Percentiles rank a stretch among this genome's conserved stretches.
These are phyloP conservation scores for Steatocranus sp. DNA, from an alignment of 2,797 vertebrate genomes.

Conservation along the genomic window DNA sequence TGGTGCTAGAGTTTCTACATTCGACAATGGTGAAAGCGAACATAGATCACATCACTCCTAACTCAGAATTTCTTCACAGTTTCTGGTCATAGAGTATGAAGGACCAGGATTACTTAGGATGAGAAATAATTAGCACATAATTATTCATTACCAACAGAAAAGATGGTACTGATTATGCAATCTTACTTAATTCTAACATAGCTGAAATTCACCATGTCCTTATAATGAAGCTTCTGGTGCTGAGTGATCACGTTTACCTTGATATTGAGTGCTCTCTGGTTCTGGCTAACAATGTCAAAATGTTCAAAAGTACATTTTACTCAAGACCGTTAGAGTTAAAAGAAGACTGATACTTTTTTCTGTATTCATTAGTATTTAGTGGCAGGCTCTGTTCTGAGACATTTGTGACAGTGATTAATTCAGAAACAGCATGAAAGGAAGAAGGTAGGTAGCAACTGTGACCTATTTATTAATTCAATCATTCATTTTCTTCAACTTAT, in stretches of 20 bases:
- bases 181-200: not conserved
- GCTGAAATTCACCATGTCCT: not conserved
- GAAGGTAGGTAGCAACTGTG: not conserved
- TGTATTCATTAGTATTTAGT: not conserved
- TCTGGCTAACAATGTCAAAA: not conserved
- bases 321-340: not conserved
- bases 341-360: not conserved
- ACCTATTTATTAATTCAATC: not conserved
- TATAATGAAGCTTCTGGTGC: not conserved
- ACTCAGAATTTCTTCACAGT: not conserved
- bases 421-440: not conserved
- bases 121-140: not conserved
- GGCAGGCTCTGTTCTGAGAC: not conserved
- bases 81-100: not conserved
- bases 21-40: not conserved
- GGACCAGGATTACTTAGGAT: not conserved
- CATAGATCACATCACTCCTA: not conserved
- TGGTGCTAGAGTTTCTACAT: not conserved
- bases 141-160: not conserved
- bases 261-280: not conserved
- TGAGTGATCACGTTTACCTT: not conserved
- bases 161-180: not conserved
- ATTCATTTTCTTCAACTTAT: not conserved
- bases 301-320: not conserved
- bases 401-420: not conserved